Evolutionary conservation across 2,797 vertebrate genomes (phyloP), one percentile per base, ranked within the genome.

Genomic region (Fundulus diaphanus): DNA sequence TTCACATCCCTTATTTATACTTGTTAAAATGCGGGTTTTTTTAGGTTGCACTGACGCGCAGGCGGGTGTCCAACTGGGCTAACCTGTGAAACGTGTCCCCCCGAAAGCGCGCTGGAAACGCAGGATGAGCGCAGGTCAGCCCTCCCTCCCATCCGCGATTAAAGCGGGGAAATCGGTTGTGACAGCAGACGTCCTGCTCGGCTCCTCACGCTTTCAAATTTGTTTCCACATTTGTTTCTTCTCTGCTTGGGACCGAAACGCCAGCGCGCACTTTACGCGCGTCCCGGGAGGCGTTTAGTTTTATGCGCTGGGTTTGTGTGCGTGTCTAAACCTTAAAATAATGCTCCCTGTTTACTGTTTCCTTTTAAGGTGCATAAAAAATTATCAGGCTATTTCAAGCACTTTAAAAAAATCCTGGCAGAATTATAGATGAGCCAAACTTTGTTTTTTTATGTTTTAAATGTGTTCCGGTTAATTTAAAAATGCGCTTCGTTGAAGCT

Each of bases 101-200:
- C 44, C 12, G 72, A 31, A 40, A 16, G 24, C 11, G 3, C 33
- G 29, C 49, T 42, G 40, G 16, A 61, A 31, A 16, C 13, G 42
- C 48, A 22, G 61, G 51, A 37, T 12, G 54, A 71, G 40, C 52
- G 80, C 12, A 74, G 48, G 27, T 79, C 29, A 70, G 73, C 68
- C 81, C 83, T 80, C 74, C 87, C 56, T 74, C 77, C 59, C 81
- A 63, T 84, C 91, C 86, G 65, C 82, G 88, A 90, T 90, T 90
- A 89, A 88, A 91, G 89, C 85, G 63, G 82, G 68, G 74, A 93
- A 95, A 95, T 94, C 59, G 91, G 86, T 93, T 93, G 82, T 94
- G 93, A 94, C 95, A 94, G 94, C 91, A 78, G 91, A 92, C 91
- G 90, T 93, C 93, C 92, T 91, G 90, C 90, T 78, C 87, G 87